Evolutionary conservation across 2,888 invertebrate species (phyloP).

Genomic region (Zygogramma bicolorata): DNA sequence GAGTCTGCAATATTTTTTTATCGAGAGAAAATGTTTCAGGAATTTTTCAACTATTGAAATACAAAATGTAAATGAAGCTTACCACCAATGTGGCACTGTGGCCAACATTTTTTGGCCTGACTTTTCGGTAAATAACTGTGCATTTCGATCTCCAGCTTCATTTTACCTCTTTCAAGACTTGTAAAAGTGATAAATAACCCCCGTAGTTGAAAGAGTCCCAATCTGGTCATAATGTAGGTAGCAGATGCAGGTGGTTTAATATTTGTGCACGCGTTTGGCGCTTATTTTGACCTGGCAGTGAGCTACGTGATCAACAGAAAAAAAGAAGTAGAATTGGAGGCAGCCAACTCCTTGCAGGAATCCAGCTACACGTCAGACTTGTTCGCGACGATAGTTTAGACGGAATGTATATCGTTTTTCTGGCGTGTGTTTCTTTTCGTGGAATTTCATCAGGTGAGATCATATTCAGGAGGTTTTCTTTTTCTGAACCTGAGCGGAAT

Average conservation of each 20-base stretch:
- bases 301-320: conserved; percentile 78
- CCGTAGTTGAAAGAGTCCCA: conserved; percentile 18
- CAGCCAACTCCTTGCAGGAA: conserved; percentile 74
- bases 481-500: neutral
- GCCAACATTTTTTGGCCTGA: no score
- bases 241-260: conserved; percentile 95
- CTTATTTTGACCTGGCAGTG: conserved; percentile 95
- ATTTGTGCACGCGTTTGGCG: conserved; percentile 94
- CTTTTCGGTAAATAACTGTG: no score
- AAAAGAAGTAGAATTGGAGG: conserved; percentile 62
- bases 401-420: neutral
- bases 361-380: conserved; percentile 89
- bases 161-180: neutral
- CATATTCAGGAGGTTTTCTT: neutral
- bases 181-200: conserved; percentile 7
- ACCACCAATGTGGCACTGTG: no score
- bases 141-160: no score
- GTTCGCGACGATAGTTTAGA: conserved; percentile 93
- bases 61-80: no score
- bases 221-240: conserved; percentile 70
- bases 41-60: no score
- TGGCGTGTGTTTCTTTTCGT: neutral
- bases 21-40: no score
- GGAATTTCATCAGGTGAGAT: neutral
- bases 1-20: no score